Percentiles rank a stretch among this genome's conserved stretches.
Conservation (phyloP, 2,888 invertebrate genomes). For the Drosophila kanekoi region DNA sequence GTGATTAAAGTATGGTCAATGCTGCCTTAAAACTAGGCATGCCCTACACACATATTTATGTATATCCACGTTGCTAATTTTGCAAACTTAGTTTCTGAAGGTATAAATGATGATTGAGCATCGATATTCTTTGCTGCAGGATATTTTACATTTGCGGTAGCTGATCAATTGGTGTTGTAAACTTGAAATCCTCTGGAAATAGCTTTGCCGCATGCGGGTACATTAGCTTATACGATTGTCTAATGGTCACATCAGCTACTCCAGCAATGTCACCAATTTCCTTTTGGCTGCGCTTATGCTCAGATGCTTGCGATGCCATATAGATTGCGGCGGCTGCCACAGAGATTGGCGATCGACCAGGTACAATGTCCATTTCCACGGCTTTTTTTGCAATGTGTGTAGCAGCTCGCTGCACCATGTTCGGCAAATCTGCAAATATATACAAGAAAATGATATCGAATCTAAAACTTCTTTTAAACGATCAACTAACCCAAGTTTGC, state of each 20-base stretch:
- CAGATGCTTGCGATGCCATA: conserved; percentile 99
- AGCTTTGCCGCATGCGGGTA: conserved; percentile 96
- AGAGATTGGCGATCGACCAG: conserved; percentile 98
- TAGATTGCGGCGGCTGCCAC: conserved; percentile 99
- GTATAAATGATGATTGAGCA: conserved; percentile 62
- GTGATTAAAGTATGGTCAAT: conserved; percentile 43
- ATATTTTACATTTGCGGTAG: conserved; percentile 91
- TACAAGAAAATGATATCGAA: neutral
- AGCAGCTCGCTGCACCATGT: conserved; percentile 96
- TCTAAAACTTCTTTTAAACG: neutral
- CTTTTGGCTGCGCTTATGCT: conserved; percentile 97
- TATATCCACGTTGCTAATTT: conserved; percentile 21
- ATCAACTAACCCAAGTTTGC: conserved; percentile 91
- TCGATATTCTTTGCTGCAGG: conserved; percentile 29
- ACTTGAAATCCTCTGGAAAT: conserved; percentile 98
- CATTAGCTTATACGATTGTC: conserved; percentile 99
- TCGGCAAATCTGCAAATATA: conserved; percentile 87
- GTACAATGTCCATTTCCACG: conserved; percentile 98
- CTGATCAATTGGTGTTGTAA: conserved; percentile 96
- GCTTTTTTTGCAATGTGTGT: conserved; percentile 98
- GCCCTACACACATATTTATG: conserved; percentile 30
- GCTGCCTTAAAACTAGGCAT: conserved; percentile 34
- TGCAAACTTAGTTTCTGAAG: conserved; percentile 26
- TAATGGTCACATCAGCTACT: conserved; percentile 98
- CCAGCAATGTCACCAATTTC: conserved; percentile 99